Percentiles rank a stretch among this genome's conserved stretches.
phyloP scores from a whole-genome alignment of 2,888 invertebrate genomes.

The Zygaena filipendulae region DNA sequence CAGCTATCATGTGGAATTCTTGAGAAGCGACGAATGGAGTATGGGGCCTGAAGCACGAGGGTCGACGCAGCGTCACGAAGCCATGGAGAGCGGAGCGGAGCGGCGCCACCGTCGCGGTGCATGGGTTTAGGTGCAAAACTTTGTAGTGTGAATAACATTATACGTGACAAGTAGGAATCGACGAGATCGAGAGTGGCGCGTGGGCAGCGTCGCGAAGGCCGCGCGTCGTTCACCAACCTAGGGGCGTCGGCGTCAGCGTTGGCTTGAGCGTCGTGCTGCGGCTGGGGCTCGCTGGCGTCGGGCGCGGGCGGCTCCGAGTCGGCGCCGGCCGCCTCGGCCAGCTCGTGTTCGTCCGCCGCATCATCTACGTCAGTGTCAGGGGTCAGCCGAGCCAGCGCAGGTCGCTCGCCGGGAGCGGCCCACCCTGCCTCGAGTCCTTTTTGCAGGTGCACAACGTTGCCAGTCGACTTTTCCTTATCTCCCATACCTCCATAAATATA shows the following conservation, averaged over 20 bases:
- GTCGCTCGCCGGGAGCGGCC: conserved; percentile 53
- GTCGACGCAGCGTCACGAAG: not conserved
- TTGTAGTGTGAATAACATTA: conserved; percentile 53
- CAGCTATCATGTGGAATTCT: no score
- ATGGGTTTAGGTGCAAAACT: conserved; percentile 55
- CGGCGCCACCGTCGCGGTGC: not conserved
- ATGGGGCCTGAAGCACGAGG: not conserved
- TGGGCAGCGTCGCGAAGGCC: conserved; percentile 47
- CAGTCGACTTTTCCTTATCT: no score
- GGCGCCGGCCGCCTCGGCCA: conserved; percentile 33
- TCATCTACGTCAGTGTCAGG: conserved; percentile 57
- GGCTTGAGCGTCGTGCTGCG: conserved; percentile 44
- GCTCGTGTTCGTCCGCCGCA: conserved; percentile 32
- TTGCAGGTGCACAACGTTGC: not conserved
- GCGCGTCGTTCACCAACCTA: conserved; percentile 63
- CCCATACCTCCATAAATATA: no score
- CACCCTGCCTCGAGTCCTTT: conserved; percentile 31
- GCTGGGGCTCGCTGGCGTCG: conserved; percentile 28
- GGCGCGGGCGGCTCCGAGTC: conserved; percentile 31
- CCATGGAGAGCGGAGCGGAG: not conserved
- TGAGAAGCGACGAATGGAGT: not conserved
- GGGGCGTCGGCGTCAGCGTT: conserved; percentile 51
- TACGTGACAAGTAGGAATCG: conserved; percentile 32
- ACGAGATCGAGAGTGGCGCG: conserved; percentile 50
- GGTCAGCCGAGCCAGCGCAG: conserved; percentile 47